Base-by-base conservation (phyloP, 2,888 invertebrate genomes). In the Acleris sparsana region DNA sequence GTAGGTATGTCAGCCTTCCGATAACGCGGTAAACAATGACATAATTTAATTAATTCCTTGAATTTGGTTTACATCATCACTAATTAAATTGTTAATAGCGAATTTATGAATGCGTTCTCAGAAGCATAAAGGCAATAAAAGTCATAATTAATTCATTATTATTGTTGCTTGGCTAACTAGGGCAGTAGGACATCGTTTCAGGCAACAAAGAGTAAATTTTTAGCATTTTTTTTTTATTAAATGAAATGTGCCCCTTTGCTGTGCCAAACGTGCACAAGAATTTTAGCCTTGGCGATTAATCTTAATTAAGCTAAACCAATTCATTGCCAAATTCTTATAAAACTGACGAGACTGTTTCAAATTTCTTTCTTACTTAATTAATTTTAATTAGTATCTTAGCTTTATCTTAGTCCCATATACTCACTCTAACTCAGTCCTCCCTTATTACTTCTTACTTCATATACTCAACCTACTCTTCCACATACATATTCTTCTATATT, bases 1-100 rank as follows among this genome's bases (percentile, higher is more conserved):
- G 46, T 18, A 20, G 29, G 7, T n/a, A 44, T 44, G 25, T 25
- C 5, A 1, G 16, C 5, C 56, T 55, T 29, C 17, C 33, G 22
- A 56, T 62, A 62, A 55, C 43, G 39, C 39, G 4, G 48, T 0
- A 56, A 62, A 63, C 51, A 48, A 57, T 22, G 25, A 48, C 48
- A 48, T 17, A 48, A 46, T 48, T 51, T 58, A 63, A 64, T 59
- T 53, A 64, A 53, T 58, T 63, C 22, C 20, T 33, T n/a, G 29
- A 59, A 59, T 53, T 63, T 55, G 33, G 46, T 39, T 18, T 5
- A 53, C 43, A 57, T 57, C 46, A 17, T 16, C 20, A 53, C 11
- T 46, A 63, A 57, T 57, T 46, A 58, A 53, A 39, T 39, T 59
- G 53, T 46, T 22, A 20, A 6, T 16, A 53, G 52, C 9, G 48